Conservation (phyloP, 2,888 invertebrate genomes). For the Oithona nana region DNA sequence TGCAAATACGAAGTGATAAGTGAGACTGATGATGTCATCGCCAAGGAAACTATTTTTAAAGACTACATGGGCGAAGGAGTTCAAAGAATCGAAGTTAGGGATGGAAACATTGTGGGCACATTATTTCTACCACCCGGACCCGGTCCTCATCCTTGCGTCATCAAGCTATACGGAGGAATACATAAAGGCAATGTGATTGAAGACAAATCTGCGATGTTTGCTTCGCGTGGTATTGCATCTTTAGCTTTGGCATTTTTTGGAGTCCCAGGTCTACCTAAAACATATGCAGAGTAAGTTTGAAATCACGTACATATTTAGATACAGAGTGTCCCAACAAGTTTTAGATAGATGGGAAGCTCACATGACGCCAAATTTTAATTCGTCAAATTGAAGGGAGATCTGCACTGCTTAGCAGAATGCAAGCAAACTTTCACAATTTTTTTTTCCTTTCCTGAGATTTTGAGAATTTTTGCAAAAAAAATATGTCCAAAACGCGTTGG, state of each 20-base stretch:
- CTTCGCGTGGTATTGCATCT: constrained; percentile 15
- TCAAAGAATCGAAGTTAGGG: neutral
- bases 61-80: neutral
- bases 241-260: constrained; percentile 19
- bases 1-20: neutral
- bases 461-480: no score
- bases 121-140: neutral
- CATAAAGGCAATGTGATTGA: constrained; percentile 2
- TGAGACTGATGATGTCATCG: neutral
- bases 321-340: no score
- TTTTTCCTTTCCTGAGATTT: no score
- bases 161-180: constrained; percentile 9
- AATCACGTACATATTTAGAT: no score
- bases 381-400: no score
- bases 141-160: neutral
- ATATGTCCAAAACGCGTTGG: no score
- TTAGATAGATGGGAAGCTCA: no score
- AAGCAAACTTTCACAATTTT: no score
- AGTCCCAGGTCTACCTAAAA: constrained; percentile 19
- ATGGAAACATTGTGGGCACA: neutral
- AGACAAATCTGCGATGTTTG: constrained; percentile 5
- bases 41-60: neutral
- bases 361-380: no score
- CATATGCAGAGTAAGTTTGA: neutral
- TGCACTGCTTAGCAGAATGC: no score